phyloP scores from a whole-genome alignment of 2,888 invertebrate genomes.

The Cantharis flavilabris region DNA sequence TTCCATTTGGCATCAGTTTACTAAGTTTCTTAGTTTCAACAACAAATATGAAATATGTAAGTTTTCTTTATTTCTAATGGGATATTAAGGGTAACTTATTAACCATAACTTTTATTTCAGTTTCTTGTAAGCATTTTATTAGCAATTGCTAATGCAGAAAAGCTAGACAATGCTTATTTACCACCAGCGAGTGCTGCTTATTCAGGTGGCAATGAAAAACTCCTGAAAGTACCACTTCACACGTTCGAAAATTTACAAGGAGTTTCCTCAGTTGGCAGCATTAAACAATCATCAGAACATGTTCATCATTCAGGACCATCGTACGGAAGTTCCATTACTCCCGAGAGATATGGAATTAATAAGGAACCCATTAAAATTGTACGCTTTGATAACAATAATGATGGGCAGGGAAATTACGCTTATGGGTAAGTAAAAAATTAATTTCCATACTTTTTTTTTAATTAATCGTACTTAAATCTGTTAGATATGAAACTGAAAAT shows the following conservation, averaged over 20 bases:
- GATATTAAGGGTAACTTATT: not conserved
- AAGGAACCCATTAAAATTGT: not conserved
- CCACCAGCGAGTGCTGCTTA: not conserved
- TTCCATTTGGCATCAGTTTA: not conserved
- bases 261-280: not conserved
- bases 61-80: not conserved
- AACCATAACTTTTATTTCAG: not conserved
- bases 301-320: not conserved
- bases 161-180: not conserved
- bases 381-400: not conserved
- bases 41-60: not conserved
- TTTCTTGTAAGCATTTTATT: not conserved
- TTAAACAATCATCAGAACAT: not conserved
- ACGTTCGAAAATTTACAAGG: not conserved
- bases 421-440: not conserved
- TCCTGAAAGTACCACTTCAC: not conserved
- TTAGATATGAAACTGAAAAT: slow-evolving; percentile 68
- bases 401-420: not conserved
- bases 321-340: not conserved
- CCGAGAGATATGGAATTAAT: not conserved
- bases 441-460: not conserved
- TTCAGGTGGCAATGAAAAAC: not conserved
- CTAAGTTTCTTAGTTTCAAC: not conserved
- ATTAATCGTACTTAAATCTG: slow-evolving; percentile 9
- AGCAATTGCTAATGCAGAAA: not conserved